These are phyloP conservation scores for Oxystoma pomonae DNA, from an alignment of 2,888 invertebrate genomes.

Conservation along the genomic window DNA sequence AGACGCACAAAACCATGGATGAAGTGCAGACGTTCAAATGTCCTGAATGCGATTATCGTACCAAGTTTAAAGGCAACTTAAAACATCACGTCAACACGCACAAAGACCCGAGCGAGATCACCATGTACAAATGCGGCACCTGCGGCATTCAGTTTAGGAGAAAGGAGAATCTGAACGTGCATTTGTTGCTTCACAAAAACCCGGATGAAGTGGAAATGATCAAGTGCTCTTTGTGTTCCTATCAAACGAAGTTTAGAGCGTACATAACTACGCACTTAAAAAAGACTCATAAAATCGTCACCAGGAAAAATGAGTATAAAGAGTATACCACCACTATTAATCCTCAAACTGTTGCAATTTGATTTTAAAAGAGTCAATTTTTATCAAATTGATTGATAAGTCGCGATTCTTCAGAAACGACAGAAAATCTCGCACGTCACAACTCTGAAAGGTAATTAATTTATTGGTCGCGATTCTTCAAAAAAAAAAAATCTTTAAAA, in stretches of 20 bases:
- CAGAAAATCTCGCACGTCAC: too few relatives aligned
- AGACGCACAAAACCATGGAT: conserved; percentile 11
- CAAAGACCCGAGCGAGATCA: conserved; percentile 5
- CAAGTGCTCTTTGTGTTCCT: conserved; percentile 17
- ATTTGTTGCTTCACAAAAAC: conserved; percentile 19
- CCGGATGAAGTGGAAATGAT: conserved; percentile 20
- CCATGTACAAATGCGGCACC: conserved; percentile 14
- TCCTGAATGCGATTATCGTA: not conserved
- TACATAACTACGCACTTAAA: not conserved
- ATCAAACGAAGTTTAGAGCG: not conserved
- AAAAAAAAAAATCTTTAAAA: too few relatives aligned
- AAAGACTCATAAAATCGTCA: not conserved
- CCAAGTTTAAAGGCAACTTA: not conserved
- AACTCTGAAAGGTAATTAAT: too few relatives aligned
- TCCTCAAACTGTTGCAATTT: not conserved
- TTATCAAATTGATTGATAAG: too few relatives aligned
- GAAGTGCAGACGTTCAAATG: not conserved
- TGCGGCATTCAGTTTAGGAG: conserved; percentile 21
- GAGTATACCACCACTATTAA: not conserved
- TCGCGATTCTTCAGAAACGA: too few relatives aligned
- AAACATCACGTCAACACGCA: conserved; percentile 15
- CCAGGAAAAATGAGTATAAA: not conserved
- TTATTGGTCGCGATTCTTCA: too few relatives aligned
- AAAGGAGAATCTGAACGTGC: conserved; percentile 19
- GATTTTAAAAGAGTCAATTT: too few relatives aligned